A percentile compares a stretch with the other conserved stretches of the same genome.
Conservation (phyloP, 1,140 invertebrate species). For the Sycobia sp. region DNA sequence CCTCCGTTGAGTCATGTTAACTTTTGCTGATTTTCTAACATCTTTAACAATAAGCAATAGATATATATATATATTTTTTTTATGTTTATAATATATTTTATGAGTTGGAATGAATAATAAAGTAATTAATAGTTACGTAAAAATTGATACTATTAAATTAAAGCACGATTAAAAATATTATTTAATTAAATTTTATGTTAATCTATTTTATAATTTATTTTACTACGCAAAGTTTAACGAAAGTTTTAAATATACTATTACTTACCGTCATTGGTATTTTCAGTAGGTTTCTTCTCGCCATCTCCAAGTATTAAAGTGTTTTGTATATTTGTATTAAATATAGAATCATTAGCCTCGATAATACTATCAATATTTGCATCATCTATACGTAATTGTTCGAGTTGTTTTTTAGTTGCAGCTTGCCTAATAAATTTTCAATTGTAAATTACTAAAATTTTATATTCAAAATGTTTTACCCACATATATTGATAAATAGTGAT, state of each 20-base stretch:
- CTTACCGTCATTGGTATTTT: constrained; percentile 47
- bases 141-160: constrained; percentile 18
- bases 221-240: too few relatives aligned
- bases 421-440: constrained; percentile 45
- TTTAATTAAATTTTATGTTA: not conserved
- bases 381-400: constrained; percentile 61
- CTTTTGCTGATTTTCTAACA: constrained; percentile 46
- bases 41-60: constrained; percentile 32
- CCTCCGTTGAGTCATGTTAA: constrained; percentile 52
- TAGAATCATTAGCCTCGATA: constrained; percentile 55
- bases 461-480: not conserved
- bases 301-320: constrained; percentile 44
- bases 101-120: too few relatives aligned
- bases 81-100: too few relatives aligned
- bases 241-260: constrained; percentile 7
- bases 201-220: not conserved
- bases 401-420: constrained; percentile 60
- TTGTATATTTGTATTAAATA: constrained; percentile 52
- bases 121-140: not conserved
- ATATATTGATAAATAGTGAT: not conserved
- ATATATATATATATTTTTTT: constrained; percentile 1
- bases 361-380: constrained; percentile 58
- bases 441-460: not conserved
- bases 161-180: too few relatives aligned
- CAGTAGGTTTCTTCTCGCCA: constrained; percentile 43